A percentile compares a stretch with the other conserved stretches of the same genome.
phyloP scores from a whole-genome alignment of 2,888 invertebrate genomes.

The Parnassius smintheus region DNA sequence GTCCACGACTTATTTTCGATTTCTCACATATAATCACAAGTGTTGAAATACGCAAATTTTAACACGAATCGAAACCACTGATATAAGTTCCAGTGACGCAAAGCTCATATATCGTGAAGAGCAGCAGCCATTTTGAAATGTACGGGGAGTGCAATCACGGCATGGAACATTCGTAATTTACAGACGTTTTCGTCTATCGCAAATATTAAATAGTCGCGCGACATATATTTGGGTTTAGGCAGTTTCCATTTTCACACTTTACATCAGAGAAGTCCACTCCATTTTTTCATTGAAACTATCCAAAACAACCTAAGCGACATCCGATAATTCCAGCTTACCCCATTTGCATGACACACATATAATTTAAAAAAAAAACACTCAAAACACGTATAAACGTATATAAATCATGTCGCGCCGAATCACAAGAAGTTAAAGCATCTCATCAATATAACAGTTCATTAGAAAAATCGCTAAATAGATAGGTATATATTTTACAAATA shows the following conservation, averaged over 20 bases:
- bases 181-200: slow-evolving; percentile 55
- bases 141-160: slow-evolving; percentile 81
- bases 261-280: slow-evolving; percentile 73
- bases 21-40: slow-evolving; percentile 66
- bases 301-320: slow-evolving; percentile 82
- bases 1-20: slow-evolving; percentile 57
- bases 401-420: slow-evolving; percentile 74
- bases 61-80: slow-evolving; percentile 69
- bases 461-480: slow-evolving; percentile 84
- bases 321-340: slow-evolving; percentile 84
- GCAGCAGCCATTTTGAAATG: slow-evolving; percentile 83
- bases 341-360: slow-evolving; percentile 88
- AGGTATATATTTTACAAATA: slow-evolving; percentile 86
- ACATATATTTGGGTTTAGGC: slow-evolving; percentile 64
- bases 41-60: slow-evolving; percentile 64
- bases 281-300: slow-evolving; percentile 76
- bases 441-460: slow-evolving; percentile 77
- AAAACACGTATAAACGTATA: slow-evolving; percentile 79
- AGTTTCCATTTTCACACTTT: slow-evolving; percentile 72
- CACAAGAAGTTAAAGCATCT: slow-evolving; percentile 75
- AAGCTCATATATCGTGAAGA: slow-evolving; percentile 82
- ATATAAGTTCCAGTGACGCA: slow-evolving; percentile 82
- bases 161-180: slow-evolving; percentile 79
- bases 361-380: slow-evolving; percentile 81
- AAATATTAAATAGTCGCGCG: slow-evolving; percentile 50